phyloP scores from a whole-genome alignment of 2,888 invertebrate genomes.

The Xestia c-nigrum region DNA sequence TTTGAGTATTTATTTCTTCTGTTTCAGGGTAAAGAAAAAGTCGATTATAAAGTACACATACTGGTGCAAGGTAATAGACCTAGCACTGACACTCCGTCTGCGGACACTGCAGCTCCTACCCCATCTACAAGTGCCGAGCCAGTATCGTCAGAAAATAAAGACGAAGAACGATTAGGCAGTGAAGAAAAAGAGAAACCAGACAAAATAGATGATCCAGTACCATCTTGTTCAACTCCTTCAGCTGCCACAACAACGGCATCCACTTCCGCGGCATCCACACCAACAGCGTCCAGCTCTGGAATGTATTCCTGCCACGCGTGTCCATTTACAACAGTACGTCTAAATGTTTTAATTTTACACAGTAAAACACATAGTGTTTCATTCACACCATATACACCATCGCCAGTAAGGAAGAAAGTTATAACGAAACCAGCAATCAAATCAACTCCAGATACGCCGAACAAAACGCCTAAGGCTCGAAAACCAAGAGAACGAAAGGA shows the following conservation, averaged over 20 bases:
- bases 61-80: slow-evolving; percentile 90
- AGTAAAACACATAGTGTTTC: slow-evolving; percentile 92
- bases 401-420: slow-evolving; percentile 82
- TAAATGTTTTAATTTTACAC: slow-evolving; percentile 94
- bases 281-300: slow-evolving; percentile 78
- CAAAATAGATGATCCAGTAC: slow-evolving; percentile 60
- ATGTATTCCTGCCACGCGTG: slow-evolving; percentile 92
- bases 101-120: slow-evolving; percentile 62
- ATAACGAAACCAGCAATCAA: slow-evolving; percentile 73
- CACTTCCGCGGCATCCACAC: slow-evolving; percentile 68
- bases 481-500: slow-evolving; percentile 77
- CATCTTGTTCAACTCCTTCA: slow-evolving; percentile 65
- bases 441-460: slow-evolving; percentile 57
- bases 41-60: slow-evolving; percentile 92
- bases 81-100: slow-evolving; percentile 69
- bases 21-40: slow-evolving; percentile 85
- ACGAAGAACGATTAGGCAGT: slow-evolving; percentile 34
- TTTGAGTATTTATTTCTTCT: slow-evolving; percentile 33
- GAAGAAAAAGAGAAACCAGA: slow-evolving; percentile 56
- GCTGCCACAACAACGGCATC: slow-evolving; percentile 65
- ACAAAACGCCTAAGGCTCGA: slow-evolving; percentile 78
- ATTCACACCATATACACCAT: slow-evolving; percentile 85
- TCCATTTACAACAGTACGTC: slow-evolving; percentile 92
- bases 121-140: slow-evolving; percentile 66
- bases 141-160: slow-evolving; percentile 40